Base-by-base conservation (phyloP, 2,888 invertebrate genomes). In the Achlya flavicornis region DNA sequence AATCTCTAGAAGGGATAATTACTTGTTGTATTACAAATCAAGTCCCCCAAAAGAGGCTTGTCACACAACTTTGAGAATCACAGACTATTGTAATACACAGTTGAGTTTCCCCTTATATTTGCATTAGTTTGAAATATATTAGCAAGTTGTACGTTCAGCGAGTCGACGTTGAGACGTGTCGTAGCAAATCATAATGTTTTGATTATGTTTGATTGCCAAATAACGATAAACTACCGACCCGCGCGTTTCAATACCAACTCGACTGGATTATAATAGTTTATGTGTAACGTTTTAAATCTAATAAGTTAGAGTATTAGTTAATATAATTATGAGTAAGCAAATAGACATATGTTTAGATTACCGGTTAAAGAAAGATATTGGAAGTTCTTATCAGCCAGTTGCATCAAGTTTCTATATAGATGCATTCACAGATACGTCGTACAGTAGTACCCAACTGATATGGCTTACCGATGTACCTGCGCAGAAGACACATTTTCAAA, bases 151-250 rank as follows among this genome's bases (percentile, higher is more conserved):
- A 41, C 8, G 1, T n/a, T n/a, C n/a, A 19, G 53, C 6, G 53
- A 53, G 19, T 53, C 8, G 5, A n/a, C 5, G 46, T n/a, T 10
- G 53, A 19, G 53, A 14, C n/a, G 16, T 6, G 46, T 46, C 46
- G 46, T 14, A 10, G 16, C 19, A 53, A 53, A 53, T 53, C 53
- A 53, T 10, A 53, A 19, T 53, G n/a, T 53, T 53, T 19, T 53
- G 53, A 53, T 53, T 53, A 16, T 48, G 19, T 53, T 53, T 53
- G 53, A 53, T 53, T 53, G 16, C 53, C 53, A 53, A 53, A 53
- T 53, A 19, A 16, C 53, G 5, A 53, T 53, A 53, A 53, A 53
- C 0, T 4, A 53, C 53, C 53, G 19, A 10, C 53, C 53, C 53
- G 16, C 53, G 53, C 16, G 10, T 53, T 53, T 53, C 53, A 19